These are phyloP conservation scores for Vanessa tameamea DNA, from an alignment of 1,140 invertebrate species.

Conservation along the genomic window DNA sequence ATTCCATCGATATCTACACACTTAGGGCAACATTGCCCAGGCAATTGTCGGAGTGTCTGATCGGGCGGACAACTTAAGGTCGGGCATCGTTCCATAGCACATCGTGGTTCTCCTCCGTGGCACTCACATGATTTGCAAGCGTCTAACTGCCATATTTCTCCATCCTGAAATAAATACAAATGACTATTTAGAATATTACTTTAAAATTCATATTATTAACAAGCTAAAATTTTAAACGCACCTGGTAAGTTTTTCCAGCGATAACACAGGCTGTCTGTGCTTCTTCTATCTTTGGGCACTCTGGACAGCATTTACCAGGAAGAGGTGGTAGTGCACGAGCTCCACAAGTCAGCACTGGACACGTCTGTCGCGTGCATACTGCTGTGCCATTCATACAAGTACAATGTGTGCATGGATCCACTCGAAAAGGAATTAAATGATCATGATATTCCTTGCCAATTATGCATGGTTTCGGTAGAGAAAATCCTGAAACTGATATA, in stretches of 20 bases:
- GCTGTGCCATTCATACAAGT: slow-evolving; percentile 89
- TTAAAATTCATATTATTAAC: too few relatives aligned
- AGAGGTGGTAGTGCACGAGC: slow-evolving; percentile 83
- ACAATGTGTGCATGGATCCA: slow-evolving; percentile 92
- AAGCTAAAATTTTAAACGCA: slow-evolving; percentile 41
- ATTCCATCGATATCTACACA: slow-evolving; percentile 94
- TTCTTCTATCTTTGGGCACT: slow-evolving; percentile 84
- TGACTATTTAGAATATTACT: slow-evolving; percentile 4
- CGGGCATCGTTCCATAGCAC: slow-evolving; percentile 89
- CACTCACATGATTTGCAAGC: slow-evolving; percentile 93
- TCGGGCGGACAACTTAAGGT: slow-evolving; percentile 86
- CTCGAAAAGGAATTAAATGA: slow-evolving; percentile 82
- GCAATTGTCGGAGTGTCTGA: slow-evolving; percentile 85
- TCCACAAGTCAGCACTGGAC: slow-evolving; percentile 90
- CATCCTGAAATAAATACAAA: slow-evolving; percentile 84
- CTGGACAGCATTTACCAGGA: slow-evolving; percentile 89
- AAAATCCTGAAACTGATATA: slow-evolving; percentile 71
- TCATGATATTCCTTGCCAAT: slow-evolving; percentile 85
- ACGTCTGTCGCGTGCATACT: slow-evolving; percentile 88
- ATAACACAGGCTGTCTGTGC: slow-evolving; percentile 84
- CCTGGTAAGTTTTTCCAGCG: slow-evolving; percentile 84
- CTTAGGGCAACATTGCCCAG: slow-evolving; percentile 91
- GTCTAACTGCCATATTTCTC: slow-evolving; percentile 92
- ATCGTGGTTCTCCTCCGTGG: slow-evolving; percentile 88
- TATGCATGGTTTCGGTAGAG: slow-evolving; percentile 84